Percentiles rank a stretch among this genome's conserved stretches.
phyloP scores from a whole-genome alignment of 2,113 vertebrate genomes.

The Lethenteron camtschaticum region DNA sequence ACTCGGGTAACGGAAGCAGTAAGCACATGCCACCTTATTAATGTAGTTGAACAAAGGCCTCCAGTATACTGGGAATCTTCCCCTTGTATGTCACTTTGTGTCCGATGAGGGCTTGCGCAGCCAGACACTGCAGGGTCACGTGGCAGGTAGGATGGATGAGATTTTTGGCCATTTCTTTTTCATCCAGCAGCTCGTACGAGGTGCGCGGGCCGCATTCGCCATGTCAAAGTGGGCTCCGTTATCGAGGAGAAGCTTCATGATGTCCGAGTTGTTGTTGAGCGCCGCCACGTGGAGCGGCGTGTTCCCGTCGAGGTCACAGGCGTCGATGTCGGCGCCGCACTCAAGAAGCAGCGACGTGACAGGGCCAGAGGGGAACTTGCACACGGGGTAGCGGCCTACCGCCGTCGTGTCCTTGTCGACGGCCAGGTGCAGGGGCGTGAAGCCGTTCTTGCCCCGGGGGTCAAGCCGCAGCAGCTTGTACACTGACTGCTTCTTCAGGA shows the following conservation, averaged over 20 bases:
- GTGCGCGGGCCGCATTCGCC: slow-evolving; percentile 62
- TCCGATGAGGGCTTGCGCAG: slow-evolving; percentile 56
- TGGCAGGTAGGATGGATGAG: slow-evolving; percentile 59
- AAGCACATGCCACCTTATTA: slow-evolving; percentile 17
- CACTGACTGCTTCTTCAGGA: slow-evolving; percentile 59
- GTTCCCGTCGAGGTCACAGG: slow-evolving; percentile 77
- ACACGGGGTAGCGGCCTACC: slow-evolving; percentile 72
- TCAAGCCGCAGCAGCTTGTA: slow-evolving; percentile 68
- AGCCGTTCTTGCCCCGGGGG: slow-evolving; percentile 47
- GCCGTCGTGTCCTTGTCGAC: slow-evolving; percentile 69
- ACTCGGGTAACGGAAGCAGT: no score
- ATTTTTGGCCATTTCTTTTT: slow-evolving; percentile 45
- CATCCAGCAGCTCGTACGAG: slow-evolving; percentile 57
- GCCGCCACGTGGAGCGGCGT: slow-evolving; percentile 59
- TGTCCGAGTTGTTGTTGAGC: slow-evolving; percentile 42
- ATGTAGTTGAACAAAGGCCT: slow-evolving; percentile 80
- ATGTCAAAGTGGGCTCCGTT: slow-evolving; percentile 65
- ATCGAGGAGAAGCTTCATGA: slow-evolving; percentile 55
- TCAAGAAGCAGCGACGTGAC: slow-evolving; percentile 53
- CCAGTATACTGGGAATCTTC: slow-evolving; percentile 68
- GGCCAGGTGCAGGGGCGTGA: slow-evolving; percentile 68
- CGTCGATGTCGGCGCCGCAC: slow-evolving; percentile 63
- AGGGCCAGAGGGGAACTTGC: slow-evolving; percentile 56
- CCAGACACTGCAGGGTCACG: slow-evolving; percentile 79
- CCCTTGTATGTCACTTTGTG: slow-evolving; percentile 81